phyloP scores from a whole-genome alignment of 2,888 invertebrate genomes.

The Limenitis camilla region DNA sequence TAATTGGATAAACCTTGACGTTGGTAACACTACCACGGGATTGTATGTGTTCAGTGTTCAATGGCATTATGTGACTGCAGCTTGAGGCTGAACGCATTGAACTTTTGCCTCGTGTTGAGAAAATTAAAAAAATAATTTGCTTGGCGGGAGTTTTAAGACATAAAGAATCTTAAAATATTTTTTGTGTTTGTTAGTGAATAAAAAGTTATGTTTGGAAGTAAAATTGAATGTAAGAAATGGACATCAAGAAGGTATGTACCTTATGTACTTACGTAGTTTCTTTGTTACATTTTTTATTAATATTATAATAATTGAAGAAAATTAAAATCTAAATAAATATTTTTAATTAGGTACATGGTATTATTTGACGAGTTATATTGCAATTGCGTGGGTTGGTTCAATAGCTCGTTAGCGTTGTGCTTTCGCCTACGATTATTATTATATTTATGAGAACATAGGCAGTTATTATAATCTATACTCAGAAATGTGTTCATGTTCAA shows the following conservation, averaged over 20 bases:
- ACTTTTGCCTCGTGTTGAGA: slow-evolving; percentile 1
- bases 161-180: background rate
- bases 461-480: no score
- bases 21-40: slow-evolving; percentile 58
- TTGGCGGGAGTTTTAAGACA: slow-evolving; percentile 16
- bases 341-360: no score
- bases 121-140: slow-evolving; percentile 12
- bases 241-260: slow-evolving; percentile 38
- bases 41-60: slow-evolving; percentile 29
- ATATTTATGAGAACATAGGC: no score
- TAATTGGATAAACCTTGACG: slow-evolving; percentile 72
- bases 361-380: no score
- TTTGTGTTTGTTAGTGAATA: background rate
- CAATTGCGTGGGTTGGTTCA: no score
- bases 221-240: slow-evolving; percentile 76
- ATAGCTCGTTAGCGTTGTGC: no score
- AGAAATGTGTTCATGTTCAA: no score
- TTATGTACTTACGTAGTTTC: background rate
- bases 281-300: no score
- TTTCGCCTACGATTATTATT: no score
- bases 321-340: no score
- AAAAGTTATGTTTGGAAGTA: slow-evolving; percentile 74
- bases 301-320: no score
- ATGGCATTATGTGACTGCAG: background rate
- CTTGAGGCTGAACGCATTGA: slow-evolving; percentile 25